Conservation (phyloP, 2,888 invertebrate genomes). For the Dynastes grantii region DNA sequence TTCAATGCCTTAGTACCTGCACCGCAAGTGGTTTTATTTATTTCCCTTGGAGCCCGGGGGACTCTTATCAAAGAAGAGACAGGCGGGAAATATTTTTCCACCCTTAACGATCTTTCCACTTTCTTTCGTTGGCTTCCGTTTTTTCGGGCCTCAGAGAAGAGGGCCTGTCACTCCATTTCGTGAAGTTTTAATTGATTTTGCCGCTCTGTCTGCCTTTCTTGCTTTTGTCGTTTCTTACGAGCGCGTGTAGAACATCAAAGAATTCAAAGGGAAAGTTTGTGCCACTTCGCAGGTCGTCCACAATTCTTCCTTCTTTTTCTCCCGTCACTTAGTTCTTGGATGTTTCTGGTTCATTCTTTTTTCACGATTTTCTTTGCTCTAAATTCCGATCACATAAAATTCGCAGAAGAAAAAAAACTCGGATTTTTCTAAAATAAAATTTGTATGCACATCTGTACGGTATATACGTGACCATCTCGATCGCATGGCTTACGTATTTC, state of each 20-base stretch:
- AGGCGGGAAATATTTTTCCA: conserved; percentile 35
- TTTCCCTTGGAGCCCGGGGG: background rate
- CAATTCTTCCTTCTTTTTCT: background rate
- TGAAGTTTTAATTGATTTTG: conserved; percentile 47
- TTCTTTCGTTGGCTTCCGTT: conserved; percentile 29
- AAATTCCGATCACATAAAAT: conserved; percentile 17
- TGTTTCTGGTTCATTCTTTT: background rate
- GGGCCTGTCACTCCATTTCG: conserved; percentile 42
- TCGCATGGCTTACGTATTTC: conserved; percentile 26
- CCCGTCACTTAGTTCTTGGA: background rate
- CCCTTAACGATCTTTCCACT: conserved; percentile 34
- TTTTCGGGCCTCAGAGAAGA: background rate
- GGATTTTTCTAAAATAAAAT: conserved; percentile 9
- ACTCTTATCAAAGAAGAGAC: background rate
- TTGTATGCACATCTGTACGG: conserved; percentile 2
- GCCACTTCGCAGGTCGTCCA: conserved; percentile 24
- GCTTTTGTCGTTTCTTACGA: conserved; percentile 41
- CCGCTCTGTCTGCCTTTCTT: conserved; percentile 44
- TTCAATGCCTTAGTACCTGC: background rate
- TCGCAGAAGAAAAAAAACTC: background rate
- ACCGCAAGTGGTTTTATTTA: conserved; percentile 17
- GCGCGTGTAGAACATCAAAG: conserved; percentile 16
- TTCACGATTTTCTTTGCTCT: background rate
- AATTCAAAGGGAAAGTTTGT: conserved; percentile 42
- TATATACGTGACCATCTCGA: conserved; percentile 35